Evolutionary conservation across 30 jellyfish, hydroid and myxozoan genomes (phyloP), one percentile per base, ranked within the genome.

Genomic region (Rhopilema esculentum): DNA sequence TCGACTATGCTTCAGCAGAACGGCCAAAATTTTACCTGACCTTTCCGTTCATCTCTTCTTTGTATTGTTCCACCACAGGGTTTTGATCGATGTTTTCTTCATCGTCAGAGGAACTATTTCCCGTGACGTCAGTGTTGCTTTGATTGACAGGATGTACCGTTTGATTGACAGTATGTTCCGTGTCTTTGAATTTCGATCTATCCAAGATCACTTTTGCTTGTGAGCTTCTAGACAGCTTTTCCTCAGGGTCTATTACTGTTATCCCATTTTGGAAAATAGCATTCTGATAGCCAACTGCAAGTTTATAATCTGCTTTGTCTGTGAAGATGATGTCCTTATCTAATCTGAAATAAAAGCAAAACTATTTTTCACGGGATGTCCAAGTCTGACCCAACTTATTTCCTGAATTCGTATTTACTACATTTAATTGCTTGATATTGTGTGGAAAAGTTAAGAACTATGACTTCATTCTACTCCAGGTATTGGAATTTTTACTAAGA

Each of bases 21-120:
- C n/a, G 57, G 57, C 57, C 57, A 15, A 22, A 73, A 78, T 25
- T 40, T 88, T 88, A 88, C 96, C 96, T 88, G 96, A 88, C 96
- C 96, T 88, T 88, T 80, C 88, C 91, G 25, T 80, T 68, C 61
- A 72, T 48, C 49, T 88, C 91, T 28, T 88, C 80, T 63, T 79
- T 70, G 75, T 65, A 88, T 71, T 80, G 77, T 40, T 88, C 96
- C 1, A 26, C 63, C 30, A 70, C 80, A 4, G 86, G 75, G 29
- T 88, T 88, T 52, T 79, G 96, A 49, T 88, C 96, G 23, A 88
- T 88, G 49, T 74, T 79, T 18, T 88, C 96, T 17, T 88, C 96
- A n/a, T 88, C 91, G 32, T 88, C 88, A 30, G 66, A 31, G 21
- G 88, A 66, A 0, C 64, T 27, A 26, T 1, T 7, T 19, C 23